Base-by-base conservation (phyloP, 2,113 vertebrate species). In the Gorilla gorilla region DNA sequence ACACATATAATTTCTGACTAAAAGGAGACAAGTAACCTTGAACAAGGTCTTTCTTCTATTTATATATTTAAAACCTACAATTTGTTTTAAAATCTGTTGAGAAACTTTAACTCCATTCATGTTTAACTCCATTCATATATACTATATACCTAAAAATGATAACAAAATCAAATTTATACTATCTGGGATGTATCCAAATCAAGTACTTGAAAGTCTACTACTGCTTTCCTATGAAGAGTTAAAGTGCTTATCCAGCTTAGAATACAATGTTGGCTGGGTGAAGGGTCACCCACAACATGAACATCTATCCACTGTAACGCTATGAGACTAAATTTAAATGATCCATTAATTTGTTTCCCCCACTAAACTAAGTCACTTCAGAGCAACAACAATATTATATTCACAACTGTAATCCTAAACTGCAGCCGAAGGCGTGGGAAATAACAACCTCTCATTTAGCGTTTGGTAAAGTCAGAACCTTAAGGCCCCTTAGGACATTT, bases 1-100 rank as follows among this genome's bases (percentile, higher is more conserved):
- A 96, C 23, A 84, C 50, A 94, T 72, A 45, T 66, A 95, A 96
- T 84, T 97, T 97, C 72, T 85, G 78, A 78, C 82, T 91, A 76
- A 94, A 97, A 93, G 59, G 48, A 94, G 73, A 93, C 30, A 95
- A 73, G 59, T 96, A 96, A 98, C 97, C 96, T 98, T 98, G 93
- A 97, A 88, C 88, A 98, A 98, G 93, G 76, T 97, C 90, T 92
- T 95, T 89, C 76, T 97, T 92, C 50, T 89, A 84, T 83, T 95
- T 96, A 84, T 96, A 81, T 43, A 79, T 61, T 81, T 92, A 93
- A 97, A 94, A 43, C 20, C 92, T 82, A 89, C 11, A 88, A 92
- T 88, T 95, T 97, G 86, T 96, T 0, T 0, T 59, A 88, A 94
- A 94, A 64, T 81, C 52, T 57, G n/a, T 52, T 95, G 50, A 79